Conservation (phyloP, 1,140 invertebrate species). For the Bombus confusus region DNA sequence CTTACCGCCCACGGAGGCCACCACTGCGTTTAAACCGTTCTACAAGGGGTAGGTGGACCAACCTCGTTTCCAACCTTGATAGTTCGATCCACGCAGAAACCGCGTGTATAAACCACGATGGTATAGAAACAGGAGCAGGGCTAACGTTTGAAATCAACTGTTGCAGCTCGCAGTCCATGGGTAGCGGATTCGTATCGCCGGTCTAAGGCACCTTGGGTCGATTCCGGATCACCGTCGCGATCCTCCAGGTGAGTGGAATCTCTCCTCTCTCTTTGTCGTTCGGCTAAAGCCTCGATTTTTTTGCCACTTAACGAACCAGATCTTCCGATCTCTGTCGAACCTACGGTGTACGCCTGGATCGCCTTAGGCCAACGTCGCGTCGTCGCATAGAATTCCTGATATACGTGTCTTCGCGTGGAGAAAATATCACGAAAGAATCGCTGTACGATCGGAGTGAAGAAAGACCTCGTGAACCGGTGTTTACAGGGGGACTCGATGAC, state of each 20-base stretch:
- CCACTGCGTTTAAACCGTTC: slow-evolving; percentile 92
- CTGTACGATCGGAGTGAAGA: neutral
- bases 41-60: slow-evolving; percentile 90
- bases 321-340: neutral
- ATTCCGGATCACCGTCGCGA: slow-evolving; percentile 45
- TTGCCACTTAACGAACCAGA: slow-evolving; percentile 2
- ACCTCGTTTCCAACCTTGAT: neutral
- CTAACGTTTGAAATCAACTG: neutral
- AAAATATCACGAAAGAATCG: slow-evolving; percentile 7
- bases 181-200: slow-evolving; percentile 85
- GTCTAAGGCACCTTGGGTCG: slow-evolving; percentile 78
- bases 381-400: neutral
- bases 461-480: neutral
- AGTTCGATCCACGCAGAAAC: no score
- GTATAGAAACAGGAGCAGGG: no score
- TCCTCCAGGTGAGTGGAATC: slow-evolving; percentile 72
- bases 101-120: no score
- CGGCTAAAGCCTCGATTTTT: slow-evolving; percentile 5
- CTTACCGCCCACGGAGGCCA: slow-evolving; percentile 81
- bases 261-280: neutral
- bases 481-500: neutral
- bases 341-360: no score
- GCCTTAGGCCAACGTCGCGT: neutral
- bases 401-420: neutral
- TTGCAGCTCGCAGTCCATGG: slow-evolving; percentile 85